Base-by-base conservation (phyloP, 2,797 vertebrate species). In the Bovichtus diacanthus region DNA sequence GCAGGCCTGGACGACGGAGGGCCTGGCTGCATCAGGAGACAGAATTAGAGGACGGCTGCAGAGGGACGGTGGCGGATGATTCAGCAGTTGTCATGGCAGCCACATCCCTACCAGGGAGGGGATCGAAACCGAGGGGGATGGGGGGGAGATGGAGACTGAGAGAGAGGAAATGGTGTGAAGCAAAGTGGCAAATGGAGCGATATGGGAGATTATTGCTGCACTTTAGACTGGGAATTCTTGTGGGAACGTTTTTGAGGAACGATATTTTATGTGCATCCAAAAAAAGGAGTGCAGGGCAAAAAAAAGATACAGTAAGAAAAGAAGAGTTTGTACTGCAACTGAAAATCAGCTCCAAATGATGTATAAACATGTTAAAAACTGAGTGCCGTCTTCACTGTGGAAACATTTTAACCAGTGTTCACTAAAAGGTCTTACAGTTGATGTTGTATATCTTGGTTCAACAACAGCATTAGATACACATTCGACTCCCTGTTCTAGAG, bases 31-130 rank as follows among this genome's bases (percentile, higher is more conserved):
- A 58, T 21, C 59, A 83, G 63, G 70, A 82, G 70, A 87, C 81
- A 71, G 65, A 71, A 85, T 90, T 55, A 84, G 85, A 86, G 70
- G 81, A 76, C 10, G 72, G 73, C 74, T 31, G 74, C 73, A 60
- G 74, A 69, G 23, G 51, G 61, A 69, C 21, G 51, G 61, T 65
- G 65, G 51, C 65, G 80, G 76, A 87, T 94, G 95, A 95, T 76
- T 95, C 94, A 94, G 94, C 93, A 86, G 94, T 94, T 94, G 88
- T 92, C 88, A 94, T 94, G 90, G 91, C 80, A 94, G 88, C 92
- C 83, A 78, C 91, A 91, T 94, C 93, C 78, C 82, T 72, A 15
- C 73, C 44, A 79, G 70, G 78, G 78, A 87, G 81, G 69, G 70
- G 51, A 78, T 65, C 15, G 68, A 65, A 86, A 78, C 70, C 86